Percentiles rank a stretch among this genome's conserved stretches.
phyloP scores from a whole-genome alignment of 2,797 vertebrate species.

The Antennarius maculatus region DNA sequence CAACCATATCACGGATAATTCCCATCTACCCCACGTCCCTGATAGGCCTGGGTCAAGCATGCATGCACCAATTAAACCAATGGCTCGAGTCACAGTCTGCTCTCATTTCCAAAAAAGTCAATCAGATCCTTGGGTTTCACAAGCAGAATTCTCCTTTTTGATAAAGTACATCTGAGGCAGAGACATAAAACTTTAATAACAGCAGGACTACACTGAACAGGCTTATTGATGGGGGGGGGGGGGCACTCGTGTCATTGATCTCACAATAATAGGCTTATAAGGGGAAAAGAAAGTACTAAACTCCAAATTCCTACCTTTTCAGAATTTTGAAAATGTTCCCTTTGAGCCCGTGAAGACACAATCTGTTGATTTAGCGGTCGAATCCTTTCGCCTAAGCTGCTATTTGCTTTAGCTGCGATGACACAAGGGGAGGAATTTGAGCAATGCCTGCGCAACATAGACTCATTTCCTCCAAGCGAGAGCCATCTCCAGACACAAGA shows the following conservation, averaged over 20 bases:
- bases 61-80: conserved; percentile 58
- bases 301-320: conserved; percentile 62
- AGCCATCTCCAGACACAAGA: conserved; percentile 63
- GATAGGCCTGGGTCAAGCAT: conserved; percentile 22
- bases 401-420: conserved; percentile 75
- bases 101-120: conserved; percentile 52
- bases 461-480: conserved; percentile 68
- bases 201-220: not conserved
- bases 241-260: conserved; percentile 5
- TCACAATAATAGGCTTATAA: conserved; percentile 6
- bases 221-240: not conserved
- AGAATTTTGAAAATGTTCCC: conserved; percentile 55
- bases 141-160: conserved; percentile 3
- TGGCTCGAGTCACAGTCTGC: conserved; percentile 48
- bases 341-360: conserved; percentile 67
- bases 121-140: conserved; percentile 22
- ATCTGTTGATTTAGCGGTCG: conserved; percentile 70
- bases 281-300: conserved; percentile 20
- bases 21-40: conserved; percentile 19
- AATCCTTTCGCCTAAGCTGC: conserved; percentile 66
- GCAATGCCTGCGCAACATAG: conserved; percentile 66
- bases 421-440: conserved; percentile 77
- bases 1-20: conserved; percentile 28
- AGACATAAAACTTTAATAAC: not conserved
- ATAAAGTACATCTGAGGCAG: not conserved